Evolutionary conservation across 2,888 invertebrate species (phyloP).

Genomic region (Ypsolopha sequella): DNA sequence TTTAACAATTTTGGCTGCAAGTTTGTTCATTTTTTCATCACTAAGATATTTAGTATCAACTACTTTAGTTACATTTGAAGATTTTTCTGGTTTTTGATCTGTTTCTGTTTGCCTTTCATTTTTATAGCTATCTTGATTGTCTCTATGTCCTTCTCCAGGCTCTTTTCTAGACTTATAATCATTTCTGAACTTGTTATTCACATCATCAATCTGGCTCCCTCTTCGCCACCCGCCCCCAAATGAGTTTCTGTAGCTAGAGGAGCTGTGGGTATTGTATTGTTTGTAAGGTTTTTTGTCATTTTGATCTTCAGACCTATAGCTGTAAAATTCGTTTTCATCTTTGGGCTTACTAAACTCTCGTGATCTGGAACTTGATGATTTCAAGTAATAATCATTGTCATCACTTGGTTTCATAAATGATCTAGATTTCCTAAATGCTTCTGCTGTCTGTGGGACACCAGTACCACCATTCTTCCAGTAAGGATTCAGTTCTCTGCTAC

Average conservation of each 20-base stretch:
- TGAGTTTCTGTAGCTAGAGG: neutral
- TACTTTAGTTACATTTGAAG: slow-evolving; percentile 4
- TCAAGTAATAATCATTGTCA: slow-evolving; percentile 26
- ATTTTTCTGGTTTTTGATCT: slow-evolving; percentile 5
- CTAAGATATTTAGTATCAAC: slow-evolving; percentile 59
- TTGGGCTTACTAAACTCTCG: neutral
- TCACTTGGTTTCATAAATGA: slow-evolving; percentile 49
- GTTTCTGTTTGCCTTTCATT: neutral
- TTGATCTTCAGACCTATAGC: neutral
- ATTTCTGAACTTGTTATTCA: slow-evolving; percentile 5
- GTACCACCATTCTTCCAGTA: slow-evolving; percentile 93
- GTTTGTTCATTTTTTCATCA: slow-evolving; percentile 89
- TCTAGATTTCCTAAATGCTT: slow-evolving; percentile 40
- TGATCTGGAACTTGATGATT: slow-evolving; percentile 8
- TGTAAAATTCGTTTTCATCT: neutral
- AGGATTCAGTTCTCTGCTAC: slow-evolving; percentile 87
- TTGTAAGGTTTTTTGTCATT: neutral
- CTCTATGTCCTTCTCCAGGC: neutral
- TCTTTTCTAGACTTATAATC: neutral
- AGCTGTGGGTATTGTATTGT: neutral
- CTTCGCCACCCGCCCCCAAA: slow-evolving; percentile 3
- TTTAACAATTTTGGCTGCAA: slow-evolving; percentile 92
- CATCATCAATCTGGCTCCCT: slow-evolving; percentile 8
- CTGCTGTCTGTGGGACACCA: slow-evolving; percentile 76
- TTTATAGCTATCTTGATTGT: slow-evolving; percentile 8